phyloP scores from a whole-genome alignment of 2,113 vertebrate genomes.

The Axis porcinus region DNA sequence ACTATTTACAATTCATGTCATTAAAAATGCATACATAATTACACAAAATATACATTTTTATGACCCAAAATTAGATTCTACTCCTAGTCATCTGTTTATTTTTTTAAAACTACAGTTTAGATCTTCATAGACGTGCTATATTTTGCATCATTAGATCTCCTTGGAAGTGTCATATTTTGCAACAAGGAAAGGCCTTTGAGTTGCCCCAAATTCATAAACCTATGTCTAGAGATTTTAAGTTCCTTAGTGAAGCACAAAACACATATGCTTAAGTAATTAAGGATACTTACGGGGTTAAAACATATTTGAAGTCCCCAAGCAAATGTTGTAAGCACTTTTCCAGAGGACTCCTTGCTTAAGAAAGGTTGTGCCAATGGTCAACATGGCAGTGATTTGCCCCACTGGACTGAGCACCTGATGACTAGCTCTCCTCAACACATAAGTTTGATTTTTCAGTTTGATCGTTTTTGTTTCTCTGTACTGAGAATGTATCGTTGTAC shows the following conservation, averaged over 20 bases:
- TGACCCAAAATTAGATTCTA: not conserved
- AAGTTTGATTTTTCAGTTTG: not conserved
- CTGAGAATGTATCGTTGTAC: not conserved
- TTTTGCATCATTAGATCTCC: not conserved
- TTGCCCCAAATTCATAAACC: constrained; percentile 21
- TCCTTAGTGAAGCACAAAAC: constrained; percentile 15
- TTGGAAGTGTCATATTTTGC: constrained; percentile 24
- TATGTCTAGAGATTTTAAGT: constrained; percentile 33
- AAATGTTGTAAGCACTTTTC: constrained; percentile 35
- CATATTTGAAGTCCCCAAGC: not conserved
- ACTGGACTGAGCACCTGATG: not conserved
- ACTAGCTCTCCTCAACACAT: not conserved
- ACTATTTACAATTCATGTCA: not conserved
- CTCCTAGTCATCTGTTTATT: not conserved
- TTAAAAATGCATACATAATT: not conserved
- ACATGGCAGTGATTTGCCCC: not conserved
- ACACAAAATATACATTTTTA: not conserved
- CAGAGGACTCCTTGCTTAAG: not conserved
- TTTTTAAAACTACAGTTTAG: not conserved
- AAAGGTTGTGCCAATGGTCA: not conserved
- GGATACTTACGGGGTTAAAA: constrained; percentile 17
- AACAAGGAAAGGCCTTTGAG: not conserved
- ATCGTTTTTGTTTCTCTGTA: not conserved
- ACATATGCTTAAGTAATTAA: not conserved
- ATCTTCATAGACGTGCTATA: not conserved